phyloP scores from a whole-genome alignment of 2,797 vertebrate genomes.

The Chelon labrosus region DNA sequence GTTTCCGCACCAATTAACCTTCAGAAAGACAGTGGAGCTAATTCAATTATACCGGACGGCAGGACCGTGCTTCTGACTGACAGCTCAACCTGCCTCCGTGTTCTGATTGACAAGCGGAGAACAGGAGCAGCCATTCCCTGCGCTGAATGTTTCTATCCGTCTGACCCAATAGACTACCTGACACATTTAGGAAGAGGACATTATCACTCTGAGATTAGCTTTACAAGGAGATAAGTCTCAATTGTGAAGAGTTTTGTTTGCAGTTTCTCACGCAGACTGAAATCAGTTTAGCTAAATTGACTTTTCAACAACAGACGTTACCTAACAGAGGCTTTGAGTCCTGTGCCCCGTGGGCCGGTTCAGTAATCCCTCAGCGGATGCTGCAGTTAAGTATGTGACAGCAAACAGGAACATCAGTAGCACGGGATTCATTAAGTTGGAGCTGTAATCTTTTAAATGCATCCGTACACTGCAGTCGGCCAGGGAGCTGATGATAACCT shows the following conservation, averaged over 20 bases:
- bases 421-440: slow-evolving; percentile 3
- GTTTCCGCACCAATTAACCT: slow-evolving; percentile 77
- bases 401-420: slow-evolving; percentile 10
- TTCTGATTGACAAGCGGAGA: slow-evolving; percentile 67
- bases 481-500: slow-evolving; percentile 28
- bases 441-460: slow-evolving; percentile 20
- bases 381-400: slow-evolving; percentile 19
- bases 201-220: slow-evolving; percentile 66
- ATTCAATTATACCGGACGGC: slow-evolving; percentile 68
- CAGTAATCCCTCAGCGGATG: slow-evolving; percentile 4
- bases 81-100: slow-evolving; percentile 55
- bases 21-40: slow-evolving; percentile 68
- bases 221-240: slow-evolving; percentile 26
- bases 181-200: slow-evolving; percentile 55
- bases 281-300: slow-evolving; percentile 5
- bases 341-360: background rate
- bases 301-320: slow-evolving; percentile 11
- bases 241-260: slow-evolving; percentile 18
- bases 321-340: background rate
- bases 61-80: slow-evolving; percentile 61
- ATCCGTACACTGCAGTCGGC: background rate
- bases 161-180: slow-evolving; percentile 49
- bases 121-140: slow-evolving; percentile 42
- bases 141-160: slow-evolving; percentile 52
- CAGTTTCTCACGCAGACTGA: background rate